Conservation (phyloP, 2,888 invertebrate genomes). For the Carcina quercana region DNA sequence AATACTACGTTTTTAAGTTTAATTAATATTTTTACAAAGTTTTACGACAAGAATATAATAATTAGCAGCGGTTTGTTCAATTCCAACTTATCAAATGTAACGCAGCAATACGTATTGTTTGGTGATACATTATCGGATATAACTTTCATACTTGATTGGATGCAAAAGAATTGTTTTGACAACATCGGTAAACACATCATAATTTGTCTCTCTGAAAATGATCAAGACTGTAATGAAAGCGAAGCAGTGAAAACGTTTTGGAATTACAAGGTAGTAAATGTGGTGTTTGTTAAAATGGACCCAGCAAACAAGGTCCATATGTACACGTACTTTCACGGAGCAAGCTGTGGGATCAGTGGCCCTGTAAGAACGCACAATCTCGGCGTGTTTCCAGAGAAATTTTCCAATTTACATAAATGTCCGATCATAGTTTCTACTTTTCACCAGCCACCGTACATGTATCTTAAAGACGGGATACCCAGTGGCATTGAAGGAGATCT, state of each 20-base stretch:
- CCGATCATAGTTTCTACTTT: constrained; percentile 47
- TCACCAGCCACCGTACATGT: constrained; percentile 45
- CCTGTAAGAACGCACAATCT: constrained; percentile 30
- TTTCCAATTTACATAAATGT: constrained; percentile 40
- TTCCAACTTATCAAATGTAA: too few relatives aligned
- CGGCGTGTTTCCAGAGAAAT: constrained; percentile 36
- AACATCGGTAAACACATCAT: constrained; percentile 48
- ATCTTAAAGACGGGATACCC: constrained; percentile 32
- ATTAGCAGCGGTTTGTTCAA: constrained; percentile 32
- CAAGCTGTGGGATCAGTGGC: constrained; percentile 31
- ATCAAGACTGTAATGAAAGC: constrained; percentile 36
- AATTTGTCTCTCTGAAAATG: constrained; percentile 34
- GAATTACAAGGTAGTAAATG: constrained; percentile 44
- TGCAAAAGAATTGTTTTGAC: constrained; percentile 33
- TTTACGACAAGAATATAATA: constrained; percentile 35
- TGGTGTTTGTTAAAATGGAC: constrained; percentile 29
- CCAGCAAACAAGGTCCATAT: constrained; percentile 31
- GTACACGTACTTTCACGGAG: constrained; percentile 34
- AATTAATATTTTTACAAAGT: constrained; percentile 33
- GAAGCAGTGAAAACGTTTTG: constrained; percentile 37
- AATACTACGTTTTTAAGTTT: constrained; percentile 36
- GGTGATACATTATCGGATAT: constrained; percentile 30
- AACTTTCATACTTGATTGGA: constrained; percentile 29
- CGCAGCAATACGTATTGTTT: constrained; percentile 46
- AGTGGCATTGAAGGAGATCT: constrained; percentile 50